Base-by-base conservation (phyloP, 64 coral and sea anemone genomes). In the Catalaphyllia jardinei region DNA sequence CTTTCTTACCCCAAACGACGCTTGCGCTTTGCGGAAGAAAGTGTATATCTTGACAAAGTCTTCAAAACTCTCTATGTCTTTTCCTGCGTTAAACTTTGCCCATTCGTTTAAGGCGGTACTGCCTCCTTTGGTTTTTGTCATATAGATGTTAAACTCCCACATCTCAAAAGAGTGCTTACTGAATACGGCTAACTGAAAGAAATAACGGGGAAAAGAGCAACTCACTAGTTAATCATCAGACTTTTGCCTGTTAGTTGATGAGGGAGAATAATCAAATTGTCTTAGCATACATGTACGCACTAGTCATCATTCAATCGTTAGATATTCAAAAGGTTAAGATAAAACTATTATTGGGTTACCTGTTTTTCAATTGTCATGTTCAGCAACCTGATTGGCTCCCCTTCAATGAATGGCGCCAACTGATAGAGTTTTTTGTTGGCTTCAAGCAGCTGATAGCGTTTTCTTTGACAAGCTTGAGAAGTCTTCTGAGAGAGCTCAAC, bases 1-100 rank as follows among this genome's bases (percentile, higher is more conserved):
- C 0, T 57, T 57, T 57, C 76, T 79, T 59, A 79, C 76, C 38
- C 76, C 76, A 11, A 79, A 79, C 0, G 20, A 10, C 25, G 2
- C 50, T 14, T 54, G 50, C 25, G 76, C 50, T n/a, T 79, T 79
- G 10, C 76, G 76, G 24, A 29, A 79, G 51, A 79, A 79, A 55
- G 76, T 24, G 46, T 55, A 57, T 79, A 79, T 79, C 49, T 79
- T 55, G 49, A 79, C 76, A 79, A 79, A 79, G 76, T 79, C 76
- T 1, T 50, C 76, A 29, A 79, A 79, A 4, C 76, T 57, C 29
- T 79, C 50, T 57, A 79, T 57, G 13, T 79, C 76, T 79, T 57
- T 3, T 22, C 76, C 76, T 28, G 76, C 76, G 11, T 79, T 79
- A 0, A 79, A 49, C 51, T 79, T 57, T 13, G 9, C 0, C 76